phyloP scores from a whole-genome alignment of 37 sponge, comb jelly and placozoan species.

The Aplysina aerophoba region DNA sequence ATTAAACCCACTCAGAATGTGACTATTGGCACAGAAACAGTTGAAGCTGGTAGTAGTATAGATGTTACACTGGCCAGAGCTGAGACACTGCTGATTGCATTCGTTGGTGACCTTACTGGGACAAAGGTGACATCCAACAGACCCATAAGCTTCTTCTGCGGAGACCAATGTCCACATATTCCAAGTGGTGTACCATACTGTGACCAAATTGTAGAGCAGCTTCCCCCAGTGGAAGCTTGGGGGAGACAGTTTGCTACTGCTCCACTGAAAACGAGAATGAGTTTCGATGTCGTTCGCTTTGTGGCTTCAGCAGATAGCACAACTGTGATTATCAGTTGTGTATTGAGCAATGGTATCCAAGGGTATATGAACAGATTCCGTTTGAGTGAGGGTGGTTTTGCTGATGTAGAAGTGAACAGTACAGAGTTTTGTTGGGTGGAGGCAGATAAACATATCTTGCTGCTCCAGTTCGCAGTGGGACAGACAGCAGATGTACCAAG shows the following conservation, averaged over 20 bases:
- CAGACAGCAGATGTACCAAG: neutral
- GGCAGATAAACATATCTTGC: slow-evolving; percentile 32
- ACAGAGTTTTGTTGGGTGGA: slow-evolving; percentile 43
- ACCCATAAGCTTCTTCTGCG: slow-evolving; percentile 36
- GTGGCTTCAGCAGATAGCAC: slow-evolving; percentile 43
- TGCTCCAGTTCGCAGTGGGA: slow-evolving; percentile 46
- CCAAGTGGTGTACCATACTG: slow-evolving; percentile 32
- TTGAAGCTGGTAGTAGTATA: neutral
- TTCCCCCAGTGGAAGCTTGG: slow-evolving; percentile 65
- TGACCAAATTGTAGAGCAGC: slow-evolving; percentile 58
- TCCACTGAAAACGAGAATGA: slow-evolving; percentile 32
- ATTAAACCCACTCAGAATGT: too few species aligned
- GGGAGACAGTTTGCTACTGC: slow-evolving; percentile 44
- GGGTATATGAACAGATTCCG: neutral
- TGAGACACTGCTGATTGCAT: neutral
- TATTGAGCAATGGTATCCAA: neutral
- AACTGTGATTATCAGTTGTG: slow-evolving; percentile 33
- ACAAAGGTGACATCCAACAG: slow-evolving; percentile 39
- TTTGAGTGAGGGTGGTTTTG: slow-evolving; percentile 13
- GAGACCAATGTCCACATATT: slow-evolving; percentile 37
- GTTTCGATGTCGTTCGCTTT: slow-evolving; percentile 26
- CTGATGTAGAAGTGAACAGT: slow-evolving; percentile 5
- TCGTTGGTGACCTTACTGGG: slow-evolving; percentile 34
- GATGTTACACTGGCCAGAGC: neutral
- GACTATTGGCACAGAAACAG: too few species aligned